phyloP scores from a whole-genome alignment of 2,888 invertebrate species.

The Archips crataeganus region DNA sequence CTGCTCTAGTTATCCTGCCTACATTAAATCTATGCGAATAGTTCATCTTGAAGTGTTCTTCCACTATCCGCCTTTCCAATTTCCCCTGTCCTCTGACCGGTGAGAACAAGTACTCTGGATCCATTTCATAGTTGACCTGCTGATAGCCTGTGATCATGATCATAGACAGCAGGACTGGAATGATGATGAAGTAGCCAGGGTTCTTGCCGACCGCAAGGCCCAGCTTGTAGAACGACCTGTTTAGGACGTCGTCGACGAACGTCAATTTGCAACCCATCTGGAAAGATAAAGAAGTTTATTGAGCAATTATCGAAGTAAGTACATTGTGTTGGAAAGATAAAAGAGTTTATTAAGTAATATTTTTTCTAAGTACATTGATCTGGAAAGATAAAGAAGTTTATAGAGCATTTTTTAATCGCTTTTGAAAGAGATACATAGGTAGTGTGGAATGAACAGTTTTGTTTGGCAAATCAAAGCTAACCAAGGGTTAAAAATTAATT shows the following conservation, averaged over 20 bases:
- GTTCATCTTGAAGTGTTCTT: constrained; percentile 94
- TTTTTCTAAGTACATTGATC: not conserved
- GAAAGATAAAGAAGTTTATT: constrained; percentile 54
- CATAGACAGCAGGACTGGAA: constrained; percentile 92
- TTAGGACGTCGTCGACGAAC: constrained; percentile 92
- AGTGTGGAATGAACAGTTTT: too few relatives aligned
- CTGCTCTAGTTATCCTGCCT: constrained; percentile 94
- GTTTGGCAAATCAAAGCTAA: too few relatives aligned
- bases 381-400: too few relatives aligned
- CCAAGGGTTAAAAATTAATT: too few relatives aligned
- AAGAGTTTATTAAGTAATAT: not conserved
- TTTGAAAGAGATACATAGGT: too few relatives aligned
- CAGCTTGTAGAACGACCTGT: constrained; percentile 92
- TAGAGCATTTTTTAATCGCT: too few relatives aligned
- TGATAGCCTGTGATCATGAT: constrained; percentile 96
- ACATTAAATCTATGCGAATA: constrained; percentile 94
- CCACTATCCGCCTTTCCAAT: constrained; percentile 92
- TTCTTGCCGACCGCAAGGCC: constrained; percentile 92
- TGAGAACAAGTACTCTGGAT: constrained; percentile 96
- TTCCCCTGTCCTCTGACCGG: constrained; percentile 95
- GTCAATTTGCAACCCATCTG: constrained; percentile 91
- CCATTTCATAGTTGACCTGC: constrained; percentile 94
- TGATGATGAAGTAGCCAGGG: constrained; percentile 95
- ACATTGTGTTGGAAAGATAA: not conserved
- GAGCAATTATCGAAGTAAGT: not conserved